Evolutionary conservation across 2,797 vertebrate genomes (phyloP).

Genomic region (Clarias pachynema): DNA sequence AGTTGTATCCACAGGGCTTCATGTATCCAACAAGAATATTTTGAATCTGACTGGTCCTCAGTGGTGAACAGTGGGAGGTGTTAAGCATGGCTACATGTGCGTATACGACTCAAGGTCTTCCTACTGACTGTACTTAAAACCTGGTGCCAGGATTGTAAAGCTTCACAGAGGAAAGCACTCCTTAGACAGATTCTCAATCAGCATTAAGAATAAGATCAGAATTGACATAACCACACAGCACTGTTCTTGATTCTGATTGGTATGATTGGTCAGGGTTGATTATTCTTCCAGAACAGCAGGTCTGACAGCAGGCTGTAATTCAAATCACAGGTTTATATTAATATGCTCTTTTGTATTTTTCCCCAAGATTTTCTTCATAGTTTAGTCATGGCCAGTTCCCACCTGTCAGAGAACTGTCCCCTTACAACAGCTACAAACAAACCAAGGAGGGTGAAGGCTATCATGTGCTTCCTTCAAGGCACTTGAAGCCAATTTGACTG

Average conservation of each 20-base stretch:
- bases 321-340: conserved; percentile 27
- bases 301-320: conserved; percentile 22
- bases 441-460: too few species aligned
- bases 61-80: conserved; percentile 21
- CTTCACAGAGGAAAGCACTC: conserved; percentile 13
- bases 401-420: too few species aligned
- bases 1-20: conserved; percentile 41
- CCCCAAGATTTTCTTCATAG: too few species aligned
- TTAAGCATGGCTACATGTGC: conserved; percentile 14
- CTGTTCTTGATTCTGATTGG: not conserved
- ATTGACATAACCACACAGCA: not conserved
- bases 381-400: too few species aligned
- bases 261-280: conserved; percentile 3
- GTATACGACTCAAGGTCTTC: conserved; percentile 2
- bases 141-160: conserved; percentile 1
- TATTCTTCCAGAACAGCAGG: conserved; percentile 3
- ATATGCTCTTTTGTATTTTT: not conserved
- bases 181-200: not conserved
- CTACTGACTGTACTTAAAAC: conserved; percentile 19
- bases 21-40: conserved; percentile 37
- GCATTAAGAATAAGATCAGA: not conserved
- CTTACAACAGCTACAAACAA: too few species aligned
- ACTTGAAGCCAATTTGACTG: too few species aligned
- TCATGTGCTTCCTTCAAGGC: too few species aligned
- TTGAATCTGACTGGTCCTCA: conserved; percentile 34